phyloP scores from a whole-genome alignment of 2,113 vertebrate genomes.

The Etheostoma spectabile region DNA sequence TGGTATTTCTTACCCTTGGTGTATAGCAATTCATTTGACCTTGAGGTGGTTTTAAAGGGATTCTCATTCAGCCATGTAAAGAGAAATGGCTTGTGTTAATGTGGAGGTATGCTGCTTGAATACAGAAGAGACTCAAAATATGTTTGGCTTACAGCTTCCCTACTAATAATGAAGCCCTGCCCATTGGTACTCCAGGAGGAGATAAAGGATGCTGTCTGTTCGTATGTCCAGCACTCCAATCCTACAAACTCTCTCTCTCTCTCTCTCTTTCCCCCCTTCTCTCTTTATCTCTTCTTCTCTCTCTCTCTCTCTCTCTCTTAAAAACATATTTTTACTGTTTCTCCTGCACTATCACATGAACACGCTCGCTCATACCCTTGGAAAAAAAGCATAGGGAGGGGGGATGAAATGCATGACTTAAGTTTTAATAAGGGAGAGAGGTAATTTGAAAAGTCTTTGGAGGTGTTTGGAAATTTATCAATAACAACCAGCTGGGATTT shows the following conservation, averaged over 20 bases:
- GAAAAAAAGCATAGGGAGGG: conserved; percentile 6
- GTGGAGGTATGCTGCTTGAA: conserved; percentile 66
- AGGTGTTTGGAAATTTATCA: conserved; percentile 87
- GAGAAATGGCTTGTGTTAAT: conserved; percentile 80
- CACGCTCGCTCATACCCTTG: conserved; percentile 47
- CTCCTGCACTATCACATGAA: conserved; percentile 69
- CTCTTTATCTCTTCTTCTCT: conserved; percentile 2
- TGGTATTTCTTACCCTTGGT: conserved; percentile 53
- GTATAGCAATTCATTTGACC: conserved; percentile 73
- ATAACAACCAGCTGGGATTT: conserved; percentile 87
- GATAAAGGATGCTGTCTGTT: conserved; percentile 79
- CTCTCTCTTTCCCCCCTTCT: not conserved
- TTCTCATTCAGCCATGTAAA: conserved; percentile 78
- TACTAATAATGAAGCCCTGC: conserved; percentile 73
- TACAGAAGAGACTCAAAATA: conserved; percentile 71
- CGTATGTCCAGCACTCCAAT: conserved; percentile 65
- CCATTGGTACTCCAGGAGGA: conserved; percentile 60
- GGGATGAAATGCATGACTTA: conserved; percentile 82
- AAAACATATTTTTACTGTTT: conserved; percentile 56
- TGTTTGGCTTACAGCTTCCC: conserved; percentile 56
- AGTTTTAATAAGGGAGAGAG: conserved; percentile 85
- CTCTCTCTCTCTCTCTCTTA: conserved; percentile 33
- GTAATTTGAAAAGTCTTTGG: conserved; percentile 87
- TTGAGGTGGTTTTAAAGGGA: conserved; percentile 69
- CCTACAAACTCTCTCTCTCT: conserved; percentile 40